Base-by-base conservation (phyloP, 2,113 vertebrate genomes). In the Brachionichthys hirsutus region DNA sequence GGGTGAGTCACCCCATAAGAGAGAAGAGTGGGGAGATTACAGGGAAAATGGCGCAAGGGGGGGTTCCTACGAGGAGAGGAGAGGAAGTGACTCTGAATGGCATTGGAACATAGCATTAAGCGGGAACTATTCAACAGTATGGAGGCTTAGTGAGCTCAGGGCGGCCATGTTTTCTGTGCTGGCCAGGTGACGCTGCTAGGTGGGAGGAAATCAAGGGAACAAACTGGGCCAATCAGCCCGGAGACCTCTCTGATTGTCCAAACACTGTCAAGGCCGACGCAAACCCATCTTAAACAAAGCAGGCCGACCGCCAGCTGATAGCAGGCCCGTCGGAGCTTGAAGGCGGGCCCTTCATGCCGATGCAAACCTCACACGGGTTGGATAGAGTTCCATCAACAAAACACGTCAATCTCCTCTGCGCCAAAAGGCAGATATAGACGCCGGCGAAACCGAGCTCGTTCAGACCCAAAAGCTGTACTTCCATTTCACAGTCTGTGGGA, bases 41-140 rank as follows among this genome's bases (percentile, higher is more conserved):
- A 88, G 89, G 74, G 72, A 75, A 87, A 88, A 87, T 85, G 84
- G 80, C 53, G 80, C 53, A 56, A 82, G 70, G 84, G 83, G 81
- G 78, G 77, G 80, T 82, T 87, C 81, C 76, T 83, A 75, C 54
- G 67, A 64, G 70, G 67, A 83, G 77, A 82, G 59, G 78, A 67
- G 73, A 78, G 75, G 81, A 64, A 78, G 73, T 87, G 85, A 88
- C 88, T 90, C 89, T 78, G 45, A 85, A 88, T 81, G 79, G 86
- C 85, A 88, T 84, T 77, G 83, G 85, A 88, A 84, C 84, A 87
- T 51, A 78, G 89, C 87, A 87, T 90, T 88, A 89, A n/a, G 82
- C 19, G 38, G 75, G 62, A 22, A 59, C 84, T 64, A 85, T 88
- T 90, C 82, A 85, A 80, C 75, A 75, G 77, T 81, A 87, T 87